Conservation (phyloP, 2,113 vertebrate species). For the Anguilla rostrata region DNA sequence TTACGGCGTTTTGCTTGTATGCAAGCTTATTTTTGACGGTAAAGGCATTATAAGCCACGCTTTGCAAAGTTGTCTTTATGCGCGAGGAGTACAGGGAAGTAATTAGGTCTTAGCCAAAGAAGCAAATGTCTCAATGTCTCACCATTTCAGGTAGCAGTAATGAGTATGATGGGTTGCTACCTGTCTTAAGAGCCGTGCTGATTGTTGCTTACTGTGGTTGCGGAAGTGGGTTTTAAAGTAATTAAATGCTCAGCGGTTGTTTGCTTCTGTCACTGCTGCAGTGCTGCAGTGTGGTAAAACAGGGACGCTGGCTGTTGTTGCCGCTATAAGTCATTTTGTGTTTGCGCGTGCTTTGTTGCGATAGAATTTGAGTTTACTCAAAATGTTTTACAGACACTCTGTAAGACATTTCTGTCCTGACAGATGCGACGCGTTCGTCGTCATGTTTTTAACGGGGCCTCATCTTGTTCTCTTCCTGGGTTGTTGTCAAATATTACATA, state of each 20-base stretch:
- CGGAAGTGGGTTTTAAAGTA: conserved; percentile 57
- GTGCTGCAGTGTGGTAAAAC: neutral
- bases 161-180: conserved; percentile 57
- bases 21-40: neutral
- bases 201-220: conserved; percentile 51
- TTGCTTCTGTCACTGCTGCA: neutral
- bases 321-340: neutral
- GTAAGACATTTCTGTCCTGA: neutral
- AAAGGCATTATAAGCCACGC: neutral
- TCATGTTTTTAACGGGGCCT: neutral
- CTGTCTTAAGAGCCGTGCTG: conserved; percentile 58
- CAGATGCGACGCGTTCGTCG: neutral
- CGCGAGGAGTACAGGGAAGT: conserved; percentile 49
- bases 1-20: neutral
- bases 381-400: neutral
- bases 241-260: conserved; percentile 49
- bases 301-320: neutral
- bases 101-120: conserved; percentile 66
- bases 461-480: neutral
- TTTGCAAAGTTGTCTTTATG: conserved; percentile 66
- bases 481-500: neutral
- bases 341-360: neutral
- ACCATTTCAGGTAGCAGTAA: conserved; percentile 50
- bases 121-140: conserved; percentile 46
- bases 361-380: neutral